Evolutionary conservation across 2,888 invertebrate species (phyloP), one percentile per base, ranked within the genome.

Genomic region (Luperina nickerlii): DNA sequence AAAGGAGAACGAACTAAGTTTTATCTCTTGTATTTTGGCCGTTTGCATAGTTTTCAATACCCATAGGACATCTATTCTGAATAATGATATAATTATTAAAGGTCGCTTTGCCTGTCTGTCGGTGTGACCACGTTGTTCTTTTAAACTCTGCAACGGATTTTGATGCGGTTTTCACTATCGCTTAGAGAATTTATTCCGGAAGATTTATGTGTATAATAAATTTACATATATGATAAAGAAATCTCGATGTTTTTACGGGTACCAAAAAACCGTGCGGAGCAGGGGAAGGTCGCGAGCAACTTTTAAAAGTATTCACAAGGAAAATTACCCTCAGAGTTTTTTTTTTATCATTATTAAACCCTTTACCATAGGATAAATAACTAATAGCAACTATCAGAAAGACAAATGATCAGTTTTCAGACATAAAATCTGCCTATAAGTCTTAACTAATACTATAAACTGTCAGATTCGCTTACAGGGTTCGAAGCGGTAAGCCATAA

Each of bases 401-500:
- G n/a, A 81, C 18, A 71, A 78, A 83, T 27, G 13, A 45, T 60
- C 51, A 20, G 3, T 24, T 66, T 70, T 18, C 6, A 66, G 15
- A 27, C 71, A 83, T 60, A 62, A 54, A 80, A 70, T 38, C 66
- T 42, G 51, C 18, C 42, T 8, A 70, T 81, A 69, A 60, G 38
- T 81, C 70, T 63, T 71, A 48, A 45, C n/a, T 54, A 63, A 65
- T 74, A 69, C 80, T 65, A 84, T 84, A 69, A 84, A 84, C 60
- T 63, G 66, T 24, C 48, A 42, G 42, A 24, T 68, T 63, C 48
- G 79, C 62, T 57, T 51, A 48, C 38, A 24, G 45, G 42, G 76
- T 63, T 54, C 71, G 27, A 69, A 69, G 68, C 45, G 68, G 38
- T 42, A 84, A 79, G 42, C 68, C 42, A 45, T 70, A 75, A 76